Base-by-base conservation (phyloP, 2,888 invertebrate genomes). In the Ectemnius lituratus region DNA sequence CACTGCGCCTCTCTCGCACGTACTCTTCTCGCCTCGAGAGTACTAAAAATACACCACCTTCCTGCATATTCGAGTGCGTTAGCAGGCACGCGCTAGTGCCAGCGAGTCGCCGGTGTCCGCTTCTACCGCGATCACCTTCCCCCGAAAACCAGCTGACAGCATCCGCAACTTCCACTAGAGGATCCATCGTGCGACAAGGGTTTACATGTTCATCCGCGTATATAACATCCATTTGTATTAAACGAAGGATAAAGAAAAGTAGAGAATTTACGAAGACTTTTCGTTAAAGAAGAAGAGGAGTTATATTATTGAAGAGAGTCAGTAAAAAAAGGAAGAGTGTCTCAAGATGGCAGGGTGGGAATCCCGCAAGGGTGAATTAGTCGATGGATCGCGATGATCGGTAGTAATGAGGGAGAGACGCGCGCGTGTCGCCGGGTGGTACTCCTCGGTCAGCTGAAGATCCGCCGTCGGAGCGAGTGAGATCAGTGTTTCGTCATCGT, bases 11-110 rank as follows among this genome's bases (percentile, higher is more conserved):
- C 52, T 52, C 52, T 52, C 52, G 62, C 70, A 13, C 28, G 56
- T 52, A 52, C 70, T 66, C 49, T 62, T 64, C 70, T 70, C 62
- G 67, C 74, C 23, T 23, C 23, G 23, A 23, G 23, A 23, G 23
- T 23, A 23, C 80, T 78, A 83, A 83, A 83, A 83, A 83, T 83
- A 83, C 37, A 37, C 68, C 81, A 62, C 72, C 75, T 70, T 78
- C 81, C 78, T 76, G 73, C 76, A 76, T 76, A 82, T 75, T 77
- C 70, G 64, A 68, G 49, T 73, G 72, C 70, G 78, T 79, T 78
- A 68, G 62, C 59, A 64, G n/a, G 52, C 52, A 52, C 52, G 52
- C 70, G 52, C 70, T 73, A 67, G 47, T 37, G 63, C 16, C 74
- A 61, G 67, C 49, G 56, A 28, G 52, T 61, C 45, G 57, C 65